Evolutionary conservation across 2,888 invertebrate species (phyloP), one percentile per base, ranked within the genome.

Genomic region (Microdon myrmicae): DNA sequence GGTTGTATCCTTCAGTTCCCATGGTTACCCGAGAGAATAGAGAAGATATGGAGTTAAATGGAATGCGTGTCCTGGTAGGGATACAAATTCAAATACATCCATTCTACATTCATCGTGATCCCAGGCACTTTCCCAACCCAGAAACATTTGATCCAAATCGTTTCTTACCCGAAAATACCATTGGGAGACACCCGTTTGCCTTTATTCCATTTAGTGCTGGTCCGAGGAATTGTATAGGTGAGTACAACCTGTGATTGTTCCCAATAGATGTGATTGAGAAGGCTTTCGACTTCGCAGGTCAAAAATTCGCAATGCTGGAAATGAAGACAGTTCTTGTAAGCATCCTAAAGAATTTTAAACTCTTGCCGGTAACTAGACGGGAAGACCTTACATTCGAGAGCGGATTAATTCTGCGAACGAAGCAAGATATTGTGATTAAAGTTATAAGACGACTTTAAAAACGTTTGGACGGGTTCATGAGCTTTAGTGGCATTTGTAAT

Each of bases 181-280:
- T 71, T 1, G 74, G 76, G 14, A 79, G 87, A 19, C 87, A 88
- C 77, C 85, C 86, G 0, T 88, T 83, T 67, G 82, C 85, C 0
- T 88, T 83, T 71, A 82, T 88, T 47, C 87, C 88, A 0, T 88
- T 88, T 64, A 87, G 87, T 71, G 87, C 86, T 0, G 88, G 88
- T 2, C 84, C 85, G 0, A 81, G 88, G 16, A 88, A 88, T 74
- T 88, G 88, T 69, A 87, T 88, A 67, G 88, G 87, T 86, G 78
- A 72, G 48, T 6, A 29, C 14, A 6, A 43, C n/a, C 5, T 9
- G 3, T 3, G 4, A 37, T 10, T 17, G 3, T 19, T 29, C 8
- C n/a, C 14, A n/a, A 9, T 19, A n/a, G 5, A 2, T 20, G 2
- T 28, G 13, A 22, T 17, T 23, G 2, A 34, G 7, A 2, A 7